phyloP scores from a whole-genome alignment of 2,113 vertebrate species.

The Cettia cetti region DNA sequence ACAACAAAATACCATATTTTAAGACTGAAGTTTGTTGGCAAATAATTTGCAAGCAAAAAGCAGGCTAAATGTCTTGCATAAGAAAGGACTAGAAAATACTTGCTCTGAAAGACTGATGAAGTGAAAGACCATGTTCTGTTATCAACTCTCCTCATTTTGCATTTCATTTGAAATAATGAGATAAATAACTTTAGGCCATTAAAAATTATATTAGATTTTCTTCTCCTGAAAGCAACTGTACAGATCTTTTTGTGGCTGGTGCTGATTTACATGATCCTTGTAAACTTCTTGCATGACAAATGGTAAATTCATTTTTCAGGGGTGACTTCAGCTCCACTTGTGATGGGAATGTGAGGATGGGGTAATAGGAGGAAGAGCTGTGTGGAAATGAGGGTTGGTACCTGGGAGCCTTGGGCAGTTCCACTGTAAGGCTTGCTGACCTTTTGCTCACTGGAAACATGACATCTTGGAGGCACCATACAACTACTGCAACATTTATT shows the following conservation, averaged over 20 bases:
- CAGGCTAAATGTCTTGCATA: not conserved
- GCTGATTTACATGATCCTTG: not conserved
- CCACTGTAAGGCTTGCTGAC: not conserved
- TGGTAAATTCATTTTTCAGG: not conserved
- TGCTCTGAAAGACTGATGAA: not conserved
- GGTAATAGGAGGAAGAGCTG: not conserved
- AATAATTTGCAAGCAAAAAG: constrained; percentile 2
- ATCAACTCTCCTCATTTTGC: not conserved
- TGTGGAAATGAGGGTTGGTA: not conserved
- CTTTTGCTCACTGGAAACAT: not conserved
- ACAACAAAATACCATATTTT: not conserved
- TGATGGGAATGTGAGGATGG: not conserved
- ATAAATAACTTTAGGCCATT: not conserved
- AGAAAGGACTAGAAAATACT: not conserved
- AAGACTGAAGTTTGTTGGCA: not conserved
- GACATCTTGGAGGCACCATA: not conserved
- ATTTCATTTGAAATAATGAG: not conserved
- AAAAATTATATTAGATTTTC: not conserved
- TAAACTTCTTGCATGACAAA: not conserved
- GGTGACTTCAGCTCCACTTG: not conserved
- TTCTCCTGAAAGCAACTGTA: not conserved
- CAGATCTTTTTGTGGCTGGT: not conserved
- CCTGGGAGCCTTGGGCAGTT: not conserved
- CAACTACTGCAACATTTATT: not conserved
- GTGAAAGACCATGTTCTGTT: not conserved